A percentile compares a stretch with the other conserved stretches of the same genome.
Conservation (phyloP, 35 echinoderm and acorn worm species). For the Heliocidaris tuberculata region DNA sequence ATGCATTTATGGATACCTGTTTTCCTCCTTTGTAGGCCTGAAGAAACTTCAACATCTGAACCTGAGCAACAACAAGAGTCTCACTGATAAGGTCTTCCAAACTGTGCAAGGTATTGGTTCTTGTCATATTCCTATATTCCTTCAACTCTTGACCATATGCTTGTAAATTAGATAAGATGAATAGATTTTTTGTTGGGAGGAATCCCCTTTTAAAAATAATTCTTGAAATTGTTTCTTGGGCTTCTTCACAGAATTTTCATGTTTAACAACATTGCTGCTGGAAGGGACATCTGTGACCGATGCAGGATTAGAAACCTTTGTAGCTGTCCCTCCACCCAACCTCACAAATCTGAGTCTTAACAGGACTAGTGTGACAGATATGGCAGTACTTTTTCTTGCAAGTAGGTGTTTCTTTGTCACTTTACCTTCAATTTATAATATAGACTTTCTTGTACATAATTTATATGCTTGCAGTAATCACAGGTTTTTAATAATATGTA, state of each 20-base stretch:
- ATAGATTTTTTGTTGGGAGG: too few species aligned
- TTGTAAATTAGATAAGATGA: not conserved
- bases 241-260: conserved; percentile 51
- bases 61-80: conserved; percentile 80
- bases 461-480: too few species aligned
- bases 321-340: conserved; percentile 42
- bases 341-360: conserved; percentile 71
- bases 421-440: too few species aligned
- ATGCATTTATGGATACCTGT: too few species aligned
- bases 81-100: conserved; percentile 80
- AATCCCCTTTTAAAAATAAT: not conserved
- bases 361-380: conserved; percentile 77
- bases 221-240: not conserved
- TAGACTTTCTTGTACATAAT: too few species aligned
- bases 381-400: conserved; percentile 51
- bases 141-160: not conserved
- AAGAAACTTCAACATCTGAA: conserved; percentile 89
- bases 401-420: conserved; percentile 43
- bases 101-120: conserved; percentile 57
- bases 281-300: conserved; percentile 82
- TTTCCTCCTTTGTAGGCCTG: conserved; percentile 58
- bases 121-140: not conserved
- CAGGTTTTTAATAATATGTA: too few species aligned
- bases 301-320: conserved; percentile 59
- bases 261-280: conserved; percentile 60